phyloP scores from a whole-genome alignment of 2,113 vertebrate species.

The Chloropsis hardwickii region DNA sequence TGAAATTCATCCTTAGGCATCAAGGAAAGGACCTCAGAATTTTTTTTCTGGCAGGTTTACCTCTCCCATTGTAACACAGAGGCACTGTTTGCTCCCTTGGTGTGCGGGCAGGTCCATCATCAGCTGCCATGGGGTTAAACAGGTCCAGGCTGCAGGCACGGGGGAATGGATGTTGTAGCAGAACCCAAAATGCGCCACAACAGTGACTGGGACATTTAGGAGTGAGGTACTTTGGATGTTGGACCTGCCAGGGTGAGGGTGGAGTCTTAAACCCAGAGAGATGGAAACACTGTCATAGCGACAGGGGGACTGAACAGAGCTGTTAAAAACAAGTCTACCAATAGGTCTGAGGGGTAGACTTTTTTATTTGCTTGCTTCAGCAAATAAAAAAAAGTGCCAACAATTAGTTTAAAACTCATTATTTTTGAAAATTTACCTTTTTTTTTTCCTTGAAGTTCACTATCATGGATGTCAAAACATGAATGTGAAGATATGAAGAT shows the following conservation, averaged over 20 bases:
- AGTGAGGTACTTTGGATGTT: background rate
- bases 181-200: background rate
- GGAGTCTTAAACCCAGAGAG: no score
- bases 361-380: background rate
- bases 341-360: background rate
- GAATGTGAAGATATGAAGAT: background rate
- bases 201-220: background rate
- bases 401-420: background rate
- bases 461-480: background rate
- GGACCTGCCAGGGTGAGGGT: background rate
- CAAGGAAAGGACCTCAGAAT: background rate
- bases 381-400: background rate
- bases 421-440: background rate
- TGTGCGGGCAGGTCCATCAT: background rate
- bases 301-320: background rate
- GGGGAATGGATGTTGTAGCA: background rate
- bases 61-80: fast-evolving
- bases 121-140: no score
- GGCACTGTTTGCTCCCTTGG: background rate
- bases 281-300: background rate
- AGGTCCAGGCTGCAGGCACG: background rate
- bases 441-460: background rate
- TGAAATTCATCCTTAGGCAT: background rate
- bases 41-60: background rate
- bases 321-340: background rate